Evolutionary conservation across 2,797 vertebrate species (phyloP).

Genomic region (Anguilla marmorata): DNA sequence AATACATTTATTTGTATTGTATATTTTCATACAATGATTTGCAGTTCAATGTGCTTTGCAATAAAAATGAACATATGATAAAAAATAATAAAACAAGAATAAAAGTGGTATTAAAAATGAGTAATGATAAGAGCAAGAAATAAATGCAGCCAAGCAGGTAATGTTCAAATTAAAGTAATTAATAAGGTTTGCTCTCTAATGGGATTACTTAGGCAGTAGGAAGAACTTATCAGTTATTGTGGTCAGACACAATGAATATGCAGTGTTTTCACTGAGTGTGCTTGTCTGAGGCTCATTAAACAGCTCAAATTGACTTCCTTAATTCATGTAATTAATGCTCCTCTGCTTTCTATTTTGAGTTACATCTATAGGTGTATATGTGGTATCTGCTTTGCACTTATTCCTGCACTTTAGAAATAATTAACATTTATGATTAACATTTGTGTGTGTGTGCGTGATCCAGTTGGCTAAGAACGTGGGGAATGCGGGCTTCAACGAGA

Average conservation of each 20-base stretch:
- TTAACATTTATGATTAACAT: constrained; percentile 1
- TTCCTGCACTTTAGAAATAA: not conserved
- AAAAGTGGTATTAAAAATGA: not conserved
- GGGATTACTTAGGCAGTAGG: not conserved
- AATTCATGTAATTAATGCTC: not conserved
- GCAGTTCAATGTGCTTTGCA: not conserved
- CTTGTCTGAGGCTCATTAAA: not conserved
- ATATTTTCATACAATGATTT: not conserved
- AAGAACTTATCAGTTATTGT: constrained; percentile 24
- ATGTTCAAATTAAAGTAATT: not conserved
- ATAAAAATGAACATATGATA: not conserved
- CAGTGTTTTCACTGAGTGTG: not conserved
- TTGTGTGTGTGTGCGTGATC: constrained; percentile 36
- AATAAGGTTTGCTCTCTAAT: not conserved
- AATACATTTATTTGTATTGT: not conserved
- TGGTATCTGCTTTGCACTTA: not conserved
- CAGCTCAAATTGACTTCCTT: not conserved
- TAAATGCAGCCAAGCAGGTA: not conserved
- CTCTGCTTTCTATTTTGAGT: not conserved
- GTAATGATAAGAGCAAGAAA: not conserved
- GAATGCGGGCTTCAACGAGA: constrained; percentile 97
- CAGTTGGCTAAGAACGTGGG: constrained; percentile 99
- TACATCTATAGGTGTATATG: not conserved
- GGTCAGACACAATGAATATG: constrained; percentile 45
- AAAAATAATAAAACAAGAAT: not conserved